A percentile compares a stretch with the other conserved stretches of the same genome.
These are phyloP conservation scores for Goniozus legneri DNA, from an alignment of 1,140 invertebrate genomes.

Conservation along the genomic window DNA sequence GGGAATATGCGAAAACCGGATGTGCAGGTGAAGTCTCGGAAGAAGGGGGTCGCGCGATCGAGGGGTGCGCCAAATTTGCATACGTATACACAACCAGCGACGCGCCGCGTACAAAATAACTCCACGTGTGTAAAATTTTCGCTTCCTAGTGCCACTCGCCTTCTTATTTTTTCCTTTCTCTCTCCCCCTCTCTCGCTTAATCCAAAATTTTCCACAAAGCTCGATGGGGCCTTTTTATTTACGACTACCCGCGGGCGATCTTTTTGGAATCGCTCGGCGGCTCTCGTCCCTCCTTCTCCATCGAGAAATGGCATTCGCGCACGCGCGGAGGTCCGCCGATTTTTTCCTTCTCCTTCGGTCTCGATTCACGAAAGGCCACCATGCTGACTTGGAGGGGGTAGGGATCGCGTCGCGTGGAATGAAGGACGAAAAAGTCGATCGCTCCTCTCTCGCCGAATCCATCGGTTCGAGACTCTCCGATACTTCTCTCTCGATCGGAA, in stretches of 20 bases:
- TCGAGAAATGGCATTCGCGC: too few relatives aligned
- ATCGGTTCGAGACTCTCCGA: too few relatives aligned
- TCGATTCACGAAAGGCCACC: neutral
- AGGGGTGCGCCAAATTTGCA: constrained; percentile 38
- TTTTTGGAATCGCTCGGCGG: too few relatives aligned
- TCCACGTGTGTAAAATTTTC: constrained; percentile 1
- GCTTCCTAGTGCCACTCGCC: neutral
- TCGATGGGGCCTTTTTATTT: too few relatives aligned
- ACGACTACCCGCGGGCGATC: too few relatives aligned
- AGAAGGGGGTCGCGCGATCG: constrained; percentile 28
- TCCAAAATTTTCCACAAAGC: constrained; percentile 30
- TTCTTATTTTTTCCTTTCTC: neutral
- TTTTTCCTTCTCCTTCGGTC: constrained; percentile 2
- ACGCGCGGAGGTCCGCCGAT: neutral
- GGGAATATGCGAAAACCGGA: constrained; percentile 46
- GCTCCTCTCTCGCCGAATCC: too few relatives aligned
- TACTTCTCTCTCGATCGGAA: too few relatives aligned
- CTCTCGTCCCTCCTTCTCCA: too few relatives aligned
- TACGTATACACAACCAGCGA: constrained; percentile 5
- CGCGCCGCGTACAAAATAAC: too few relatives aligned
- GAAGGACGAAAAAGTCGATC: constrained; percentile 1
- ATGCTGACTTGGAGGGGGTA: neutral
- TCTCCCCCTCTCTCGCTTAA: constrained; percentile 23
- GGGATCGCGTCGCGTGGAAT: neutral
- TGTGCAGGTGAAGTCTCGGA: constrained; percentile 43